Evolutionary conservation across 2,113 vertebrate genomes (phyloP).

Genomic region (Okapia johnstoni): DNA sequence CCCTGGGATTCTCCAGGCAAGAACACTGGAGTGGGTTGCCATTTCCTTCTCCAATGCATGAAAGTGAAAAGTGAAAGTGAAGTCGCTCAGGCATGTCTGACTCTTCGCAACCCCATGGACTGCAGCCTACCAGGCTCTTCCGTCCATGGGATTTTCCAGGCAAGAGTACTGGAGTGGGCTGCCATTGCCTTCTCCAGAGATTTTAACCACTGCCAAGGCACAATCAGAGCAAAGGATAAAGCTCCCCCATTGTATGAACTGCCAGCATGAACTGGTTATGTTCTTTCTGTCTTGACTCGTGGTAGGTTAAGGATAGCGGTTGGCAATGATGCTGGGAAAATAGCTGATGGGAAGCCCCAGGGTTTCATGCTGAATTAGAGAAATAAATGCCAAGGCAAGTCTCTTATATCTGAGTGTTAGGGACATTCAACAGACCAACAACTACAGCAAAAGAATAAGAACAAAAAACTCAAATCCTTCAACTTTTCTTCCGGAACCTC

Average conservation of each 20-base stretch:
- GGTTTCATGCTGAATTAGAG: neutral
- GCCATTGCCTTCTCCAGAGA: neutral
- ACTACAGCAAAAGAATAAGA: neutral
- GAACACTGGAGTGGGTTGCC: no score
- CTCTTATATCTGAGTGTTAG: neutral
- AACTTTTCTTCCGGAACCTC: neutral
- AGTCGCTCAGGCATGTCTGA: no score
- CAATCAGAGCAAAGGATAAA: neutral
- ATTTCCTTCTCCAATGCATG: no score
- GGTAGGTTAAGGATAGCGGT: neutral
- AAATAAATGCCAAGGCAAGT: neutral
- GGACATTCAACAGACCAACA: neutral
- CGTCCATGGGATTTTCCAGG: no score
- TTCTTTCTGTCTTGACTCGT: neutral
- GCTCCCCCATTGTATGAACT: rapidly evolving
- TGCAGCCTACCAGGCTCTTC: no score
- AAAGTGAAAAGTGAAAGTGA: no score
- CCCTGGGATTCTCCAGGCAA: no score
- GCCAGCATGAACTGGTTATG: no score
- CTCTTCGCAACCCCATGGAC: no score
- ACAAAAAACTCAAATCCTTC: neutral
- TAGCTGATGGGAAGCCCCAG: neutral
- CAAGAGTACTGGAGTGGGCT: no score
- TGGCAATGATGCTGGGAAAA: neutral
- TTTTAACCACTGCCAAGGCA: no score